Percentiles rank a stretch among this genome's conserved stretches.
Evolutionary conservation across 1,140 invertebrate species (phyloP).

Genomic region (Lordiphosa mommai): DNA sequence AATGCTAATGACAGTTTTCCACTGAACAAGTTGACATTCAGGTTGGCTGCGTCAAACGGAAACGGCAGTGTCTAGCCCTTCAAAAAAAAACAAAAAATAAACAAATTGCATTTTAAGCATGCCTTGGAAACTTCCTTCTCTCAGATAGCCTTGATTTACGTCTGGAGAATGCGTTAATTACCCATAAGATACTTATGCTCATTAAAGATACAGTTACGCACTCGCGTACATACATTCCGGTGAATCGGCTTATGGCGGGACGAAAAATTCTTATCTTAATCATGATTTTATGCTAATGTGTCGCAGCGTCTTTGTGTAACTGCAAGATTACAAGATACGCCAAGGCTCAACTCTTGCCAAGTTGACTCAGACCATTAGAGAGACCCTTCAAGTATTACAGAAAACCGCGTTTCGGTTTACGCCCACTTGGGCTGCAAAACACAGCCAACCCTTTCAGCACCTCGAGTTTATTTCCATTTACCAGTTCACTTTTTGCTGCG

Average conservation of each 20-base stretch:
- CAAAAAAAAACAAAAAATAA: neutral
- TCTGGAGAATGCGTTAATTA: slow-evolving; percentile 56
- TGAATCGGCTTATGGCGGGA: slow-evolving; percentile 3
- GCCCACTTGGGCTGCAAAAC: slow-evolving; percentile 42
- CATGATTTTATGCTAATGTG: slow-evolving; percentile 79
- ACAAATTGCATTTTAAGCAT: slow-evolving; percentile 73
- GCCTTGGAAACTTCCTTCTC: slow-evolving; percentile 52
- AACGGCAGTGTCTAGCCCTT: slow-evolving; percentile 29
- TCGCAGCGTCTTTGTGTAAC: slow-evolving; percentile 58
- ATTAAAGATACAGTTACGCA: slow-evolving; percentile 53
- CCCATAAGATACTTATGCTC: slow-evolving; percentile 40
- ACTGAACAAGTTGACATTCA: slow-evolving; percentile 52
- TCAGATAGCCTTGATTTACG: slow-evolving; percentile 70
- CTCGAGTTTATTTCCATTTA: slow-evolving; percentile 34
- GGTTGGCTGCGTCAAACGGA: slow-evolving; percentile 37
- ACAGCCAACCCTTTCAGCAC: slow-evolving; percentile 42
- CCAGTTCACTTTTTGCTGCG: slow-evolving; percentile 9
- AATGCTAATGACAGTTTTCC: slow-evolving; percentile 78
- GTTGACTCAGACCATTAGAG: neutral
- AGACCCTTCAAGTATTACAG: neutral
- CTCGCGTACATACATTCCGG: neutral
- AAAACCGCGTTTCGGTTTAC: slow-evolving; percentile 38
- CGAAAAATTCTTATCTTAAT: slow-evolving; percentile 67
- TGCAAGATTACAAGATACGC: slow-evolving; percentile 62
- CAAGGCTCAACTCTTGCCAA: slow-evolving; percentile 38